Base-by-base conservation (phyloP, 2,797 vertebrate species). In the Sebastes aleutianus region DNA sequence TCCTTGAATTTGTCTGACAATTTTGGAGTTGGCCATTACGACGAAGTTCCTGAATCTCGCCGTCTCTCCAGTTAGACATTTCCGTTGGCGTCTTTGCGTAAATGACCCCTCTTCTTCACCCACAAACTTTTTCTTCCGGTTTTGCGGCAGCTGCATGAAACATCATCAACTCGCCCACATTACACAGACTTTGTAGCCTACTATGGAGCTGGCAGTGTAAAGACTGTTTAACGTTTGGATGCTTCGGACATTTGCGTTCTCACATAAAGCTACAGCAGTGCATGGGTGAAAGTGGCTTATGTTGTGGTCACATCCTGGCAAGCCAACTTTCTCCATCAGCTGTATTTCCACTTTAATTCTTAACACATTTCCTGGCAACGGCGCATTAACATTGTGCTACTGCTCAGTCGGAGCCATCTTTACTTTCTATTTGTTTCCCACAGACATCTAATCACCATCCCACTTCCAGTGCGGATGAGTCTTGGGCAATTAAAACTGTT, bases 391-490 rank as follows among this genome's bases (percentile, higher is more conserved):
- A 61, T 22, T 0, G 0, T 31, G 22, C 43, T 20, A 59, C 8
- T 34, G 57, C 67, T 77, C 68, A 66, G 32, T 69, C 54, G 53
- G 80, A 74, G 7, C 8, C 47, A 34, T 65, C 74, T 34, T 39
- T 39, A 27, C 34, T 57, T 20, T 22, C 8, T 47, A 22, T 70
- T 47, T 29, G 14, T 79, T 80, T 76, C 24, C 66, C 34, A 62
- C 31, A 26, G 67, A 72, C 31, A 61, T 76, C 22, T 43, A n/a
- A 82, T 64, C 5, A 13, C 5, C 72, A 47, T 64, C 18, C 13
- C 34, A 58, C 50, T 36, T 61, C 53, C 57, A 82, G 10, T 69
- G 12, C 27, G 27, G 16, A 50, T 22, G 20, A 68, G 32, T 61
- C 31, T 36, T 53, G 14, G 39, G 20, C 14, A 59, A 69, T 65